Conservation (phyloP, 2,797 vertebrate genomes). For the Trachops cirrhosus region DNA sequence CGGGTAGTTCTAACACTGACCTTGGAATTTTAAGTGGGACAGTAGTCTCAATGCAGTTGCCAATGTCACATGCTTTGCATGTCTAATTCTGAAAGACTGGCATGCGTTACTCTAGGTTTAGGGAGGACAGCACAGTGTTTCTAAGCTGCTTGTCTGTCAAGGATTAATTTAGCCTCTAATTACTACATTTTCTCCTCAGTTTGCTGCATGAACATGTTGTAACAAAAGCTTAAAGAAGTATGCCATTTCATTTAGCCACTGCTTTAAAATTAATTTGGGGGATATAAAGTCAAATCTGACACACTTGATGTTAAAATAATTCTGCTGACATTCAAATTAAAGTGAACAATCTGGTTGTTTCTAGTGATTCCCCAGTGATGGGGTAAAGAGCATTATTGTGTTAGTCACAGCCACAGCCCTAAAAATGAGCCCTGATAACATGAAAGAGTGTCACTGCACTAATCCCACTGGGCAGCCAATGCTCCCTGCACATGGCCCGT, state of each 20-base stretch:
- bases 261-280: conserved; percentile 82
- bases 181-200: conserved; percentile 84
- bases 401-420: conserved; percentile 55
- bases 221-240: conserved; percentile 84
- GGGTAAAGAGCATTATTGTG: conserved; percentile 71
- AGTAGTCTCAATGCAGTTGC: conserved; percentile 61
- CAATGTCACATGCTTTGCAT: conserved; percentile 72
- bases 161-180: conserved; percentile 88
- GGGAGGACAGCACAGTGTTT: conserved; percentile 78
- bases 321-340: conserved; percentile 77
- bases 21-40: conserved; percentile 67
- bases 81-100: conserved; percentile 78
- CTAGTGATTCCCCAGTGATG: conserved; percentile 73
- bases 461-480: background rate
- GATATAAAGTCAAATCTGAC: conserved; percentile 79
- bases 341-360: conserved; percentile 79
- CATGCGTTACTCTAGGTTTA: conserved; percentile 74
- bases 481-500: background rate
- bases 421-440: conserved; percentile 52
- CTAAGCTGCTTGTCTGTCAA: conserved; percentile 84
- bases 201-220: conserved; percentile 81
- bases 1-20: conserved; percentile 32
- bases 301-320: conserved; percentile 81
- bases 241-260: conserved; percentile 81
- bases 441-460: background rate